phyloP scores from a whole-genome alignment of 37 sponge, comb jelly and placozoan species.

The Crambe crambe region DNA sequence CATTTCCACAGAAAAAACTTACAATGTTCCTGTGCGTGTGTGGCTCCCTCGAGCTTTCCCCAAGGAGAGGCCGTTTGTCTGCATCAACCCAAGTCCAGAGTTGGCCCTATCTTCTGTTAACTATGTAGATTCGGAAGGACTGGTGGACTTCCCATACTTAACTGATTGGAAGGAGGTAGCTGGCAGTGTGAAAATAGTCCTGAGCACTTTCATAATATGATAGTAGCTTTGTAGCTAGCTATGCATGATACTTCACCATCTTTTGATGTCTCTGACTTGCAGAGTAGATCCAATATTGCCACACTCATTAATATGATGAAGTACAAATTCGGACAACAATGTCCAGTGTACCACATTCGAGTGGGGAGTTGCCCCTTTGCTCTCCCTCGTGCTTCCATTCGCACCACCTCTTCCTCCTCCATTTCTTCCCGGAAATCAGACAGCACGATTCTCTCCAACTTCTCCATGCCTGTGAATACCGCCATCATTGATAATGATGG shows the following conservation, averaged over 20 bases:
- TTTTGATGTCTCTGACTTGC: not conserved
- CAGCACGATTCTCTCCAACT: not conserved
- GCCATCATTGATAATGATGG: too few relatives aligned
- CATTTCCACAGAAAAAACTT: not conserved
- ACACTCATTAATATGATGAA: not conserved
- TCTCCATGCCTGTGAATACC: not conserved
- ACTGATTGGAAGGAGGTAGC: conserved; percentile 29
- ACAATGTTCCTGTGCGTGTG: conserved; percentile 16
- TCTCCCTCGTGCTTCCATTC: not conserved
- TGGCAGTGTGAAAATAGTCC: not conserved
- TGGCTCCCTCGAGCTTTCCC: conserved; percentile 25
- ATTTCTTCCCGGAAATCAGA: not conserved
- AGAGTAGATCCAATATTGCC: not conserved
- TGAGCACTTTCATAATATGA: not conserved
- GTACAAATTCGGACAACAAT: not conserved
- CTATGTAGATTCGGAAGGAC: conserved; percentile 15
- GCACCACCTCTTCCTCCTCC: not conserved
- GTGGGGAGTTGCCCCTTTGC: not conserved
- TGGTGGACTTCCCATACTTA: not conserved
- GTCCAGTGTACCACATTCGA: not conserved
- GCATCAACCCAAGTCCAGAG: conserved; percentile 12
- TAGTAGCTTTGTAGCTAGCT: not conserved
- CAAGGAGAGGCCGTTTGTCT: conserved; percentile 9
- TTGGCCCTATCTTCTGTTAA: not conserved
- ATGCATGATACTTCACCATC: not conserved